Percentiles rank a stretch among this genome's conserved stretches.
Conservation (phyloP, 2,888 invertebrate genomes). For the Oscheius sp. region DNA sequence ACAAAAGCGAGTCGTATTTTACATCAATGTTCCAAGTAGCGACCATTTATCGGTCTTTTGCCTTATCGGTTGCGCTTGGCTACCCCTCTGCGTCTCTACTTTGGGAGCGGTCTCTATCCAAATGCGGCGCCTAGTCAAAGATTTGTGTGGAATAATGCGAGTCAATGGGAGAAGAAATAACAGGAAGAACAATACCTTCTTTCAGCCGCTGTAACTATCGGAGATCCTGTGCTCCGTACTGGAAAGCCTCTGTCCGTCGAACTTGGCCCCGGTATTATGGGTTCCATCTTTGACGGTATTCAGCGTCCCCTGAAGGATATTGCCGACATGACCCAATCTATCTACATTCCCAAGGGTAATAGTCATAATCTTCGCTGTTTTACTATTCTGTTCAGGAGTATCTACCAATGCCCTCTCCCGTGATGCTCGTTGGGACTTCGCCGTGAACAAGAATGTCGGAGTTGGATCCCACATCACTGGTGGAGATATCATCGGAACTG, state of each 20-base stretch:
- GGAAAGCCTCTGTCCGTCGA: slow-evolving; percentile 99
- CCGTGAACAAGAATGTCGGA: slow-evolving; percentile 79
- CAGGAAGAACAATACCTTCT: not conserved
- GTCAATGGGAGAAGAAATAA: slow-evolving; percentile 4
- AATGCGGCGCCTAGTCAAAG: slow-evolving; percentile 1
- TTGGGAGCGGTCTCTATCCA: slow-evolving; percentile 1
- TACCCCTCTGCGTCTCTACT: slow-evolving; percentile 33
- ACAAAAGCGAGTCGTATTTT: too few species aligned
- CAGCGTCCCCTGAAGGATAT: slow-evolving; percentile 97
- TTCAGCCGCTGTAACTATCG: slow-evolving; percentile 94
- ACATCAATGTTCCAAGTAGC: not conserved
- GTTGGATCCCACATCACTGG: slow-evolving; percentile 95
- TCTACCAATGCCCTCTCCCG: slow-evolving; percentile 91
- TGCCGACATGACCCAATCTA: slow-evolving; percentile 89
- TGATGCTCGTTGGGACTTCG: slow-evolving; percentile 89
- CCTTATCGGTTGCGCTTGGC: slow-evolving; percentile 33
- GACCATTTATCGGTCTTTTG: slow-evolving; percentile 38
- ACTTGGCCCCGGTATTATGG: slow-evolving; percentile 97
- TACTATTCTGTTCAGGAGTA: slow-evolving; percentile 75
- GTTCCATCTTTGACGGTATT: slow-evolving; percentile 99
- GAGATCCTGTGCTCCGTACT: slow-evolving; percentile 96
- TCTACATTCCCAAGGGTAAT: slow-evolving; percentile 99
- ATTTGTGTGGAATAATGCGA: slow-evolving; percentile 8
- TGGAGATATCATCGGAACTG: slow-evolving; percentile 94
- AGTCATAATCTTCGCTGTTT: not conserved